Evolutionary conservation across 2,888 invertebrate genomes (phyloP), one percentile per base, ranked within the genome.

Genomic region (Drosophila gaucha): DNA sequence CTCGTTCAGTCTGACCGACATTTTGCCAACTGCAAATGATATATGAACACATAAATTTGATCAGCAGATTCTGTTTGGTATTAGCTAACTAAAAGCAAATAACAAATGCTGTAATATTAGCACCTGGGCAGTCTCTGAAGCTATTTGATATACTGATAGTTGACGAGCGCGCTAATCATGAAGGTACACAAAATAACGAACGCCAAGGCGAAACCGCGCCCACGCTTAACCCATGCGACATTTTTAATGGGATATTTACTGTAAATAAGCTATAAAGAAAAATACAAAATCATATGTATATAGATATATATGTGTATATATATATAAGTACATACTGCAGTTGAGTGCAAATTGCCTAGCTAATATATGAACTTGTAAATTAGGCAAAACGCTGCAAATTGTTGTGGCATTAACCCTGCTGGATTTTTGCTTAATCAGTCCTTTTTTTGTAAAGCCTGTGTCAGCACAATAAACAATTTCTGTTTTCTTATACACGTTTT

Each of bases 1-100:
- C 66, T 90, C 90, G 76, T 91, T 91, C 62, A 91, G 88, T 78
- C 88, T 80, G 50, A 86, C 70, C 62, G 91, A 80, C 91, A 91
- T 91, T 64, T 71, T 77, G 74, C 49, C 67, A 69, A 74, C 87
- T 84, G 52, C 16, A 67, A 60, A 41, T 35, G 56, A 60, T 28
- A 49, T 20, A 52, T 20, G 18, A 24, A 22, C 31, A 74, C 26
- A 44, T 1, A 58, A 31, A 22, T 26, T 38, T 20, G 14, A 28
- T 43, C 14, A 38, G 18, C 14, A 5, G 2, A 41, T 30, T 50
- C 14, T 18, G 20, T 51, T 28, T 31, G 22, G 16, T 2, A 3
- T n/a, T 18, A 36, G 20, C 46, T 41, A 22, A 20, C 31, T 20
- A 16, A 41, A 5, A 33, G 24, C 14, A 44, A 76, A 58, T 49